phyloP scores from a whole-genome alignment of 2,113 vertebrate species.

The Siniperca chuatsi region DNA sequence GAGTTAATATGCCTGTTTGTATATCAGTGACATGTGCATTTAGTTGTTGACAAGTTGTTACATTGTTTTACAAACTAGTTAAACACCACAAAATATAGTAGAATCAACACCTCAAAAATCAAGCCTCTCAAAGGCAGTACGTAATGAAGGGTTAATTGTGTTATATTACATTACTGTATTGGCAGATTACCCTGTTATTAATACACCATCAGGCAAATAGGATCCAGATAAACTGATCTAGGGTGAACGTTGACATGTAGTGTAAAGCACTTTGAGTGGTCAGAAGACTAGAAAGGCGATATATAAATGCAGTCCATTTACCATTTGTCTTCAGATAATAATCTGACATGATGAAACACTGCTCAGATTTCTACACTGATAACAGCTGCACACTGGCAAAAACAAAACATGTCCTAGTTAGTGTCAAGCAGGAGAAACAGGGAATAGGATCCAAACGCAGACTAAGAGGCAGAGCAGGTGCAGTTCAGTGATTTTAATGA shows the following conservation, averaged over 20 bases:
- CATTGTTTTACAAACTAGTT: not conserved
- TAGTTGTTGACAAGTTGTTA: not conserved
- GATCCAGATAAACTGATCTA: not conserved
- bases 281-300: no score
- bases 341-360: not conserved
- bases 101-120: not conserved
- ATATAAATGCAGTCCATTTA: no score
- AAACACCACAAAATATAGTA: not conserved
- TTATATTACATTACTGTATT: no score
- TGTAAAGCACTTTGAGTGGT: no score
- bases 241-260: not conserved
- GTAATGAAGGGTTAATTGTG: no score
- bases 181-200: not conserved
- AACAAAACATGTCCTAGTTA: no score
- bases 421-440: no score
- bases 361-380: not conserved
- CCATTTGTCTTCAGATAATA: no score
- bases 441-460: no score
- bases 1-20: not conserved
- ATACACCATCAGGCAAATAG: not conserved
- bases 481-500: no score
- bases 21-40: not conserved
- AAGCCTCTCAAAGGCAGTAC: not conserved
- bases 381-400: not conserved
- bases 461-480: no score